Evolutionary conservation across 2,888 invertebrate genomes (phyloP).

Genomic region (Pseudococcus viburni): DNA sequence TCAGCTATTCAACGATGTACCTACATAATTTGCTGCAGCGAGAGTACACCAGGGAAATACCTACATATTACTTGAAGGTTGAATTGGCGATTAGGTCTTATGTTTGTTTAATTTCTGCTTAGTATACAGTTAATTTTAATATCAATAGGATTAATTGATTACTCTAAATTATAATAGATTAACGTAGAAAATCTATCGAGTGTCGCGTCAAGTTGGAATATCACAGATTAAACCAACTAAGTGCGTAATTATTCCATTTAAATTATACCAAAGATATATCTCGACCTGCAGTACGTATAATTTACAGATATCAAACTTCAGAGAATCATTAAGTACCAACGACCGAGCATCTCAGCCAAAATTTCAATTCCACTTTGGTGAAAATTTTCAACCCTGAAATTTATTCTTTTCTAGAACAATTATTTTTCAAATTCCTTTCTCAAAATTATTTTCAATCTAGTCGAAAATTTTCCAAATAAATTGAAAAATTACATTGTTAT

Average conservation of each 20-base stretch:
- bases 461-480: neutral
- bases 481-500: neutral
- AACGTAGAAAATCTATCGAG: neutral
- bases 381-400: too few relatives aligned
- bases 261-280: neutral
- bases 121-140: conserved; percentile 31
- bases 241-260: neutral
- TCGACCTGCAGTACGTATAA: too few relatives aligned
- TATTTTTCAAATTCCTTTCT: too few relatives aligned
- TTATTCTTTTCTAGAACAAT: too few relatives aligned
- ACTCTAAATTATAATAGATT: conserved; percentile 14
- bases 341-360: too few relatives aligned
- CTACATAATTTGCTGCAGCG: neutral
- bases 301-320: too few relatives aligned
- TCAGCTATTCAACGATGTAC: too few relatives aligned
- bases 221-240: conserved; percentile 31
- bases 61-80: conserved; percentile 2
- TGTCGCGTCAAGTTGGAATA: neutral
- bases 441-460: neutral
- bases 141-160: conserved; percentile 35
- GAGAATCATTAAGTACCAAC: neutral
- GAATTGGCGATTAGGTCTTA: conserved; percentile 33
- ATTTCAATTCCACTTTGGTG: too few relatives aligned
- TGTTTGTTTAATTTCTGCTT: conserved; percentile 23
- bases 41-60: neutral